Conservation (phyloP, 1,140 invertebrate species). For the Streblospio benedicti region DNA sequence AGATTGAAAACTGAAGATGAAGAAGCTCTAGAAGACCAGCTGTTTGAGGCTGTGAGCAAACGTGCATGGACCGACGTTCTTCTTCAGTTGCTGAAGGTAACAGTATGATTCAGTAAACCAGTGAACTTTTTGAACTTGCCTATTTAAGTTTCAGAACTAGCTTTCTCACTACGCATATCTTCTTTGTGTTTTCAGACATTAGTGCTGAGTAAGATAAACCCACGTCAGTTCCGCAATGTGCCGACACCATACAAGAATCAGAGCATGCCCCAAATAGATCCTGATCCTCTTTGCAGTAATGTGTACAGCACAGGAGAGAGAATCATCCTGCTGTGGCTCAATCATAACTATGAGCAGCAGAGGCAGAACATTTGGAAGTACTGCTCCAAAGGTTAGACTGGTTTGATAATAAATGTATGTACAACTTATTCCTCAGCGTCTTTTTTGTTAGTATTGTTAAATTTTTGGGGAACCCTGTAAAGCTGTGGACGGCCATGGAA, state of each 20-base stretch:
- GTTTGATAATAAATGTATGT: no score
- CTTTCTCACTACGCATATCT: no score
- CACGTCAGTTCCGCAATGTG: slow-evolving; percentile 33
- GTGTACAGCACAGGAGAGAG: slow-evolving; percentile 42
- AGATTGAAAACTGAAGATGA: slow-evolving; percentile 17
- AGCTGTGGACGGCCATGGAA: no score
- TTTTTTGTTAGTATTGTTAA: background rate
- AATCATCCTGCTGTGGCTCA: slow-evolving; percentile 45
- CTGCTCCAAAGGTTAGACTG: slow-evolving; percentile 33
- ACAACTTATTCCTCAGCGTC: background rate
- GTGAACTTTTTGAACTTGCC: background rate
- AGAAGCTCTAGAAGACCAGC: slow-evolving; percentile 34
- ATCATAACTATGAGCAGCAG: slow-evolving; percentile 43
- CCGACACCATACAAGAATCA: slow-evolving; percentile 30
- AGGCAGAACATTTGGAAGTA: slow-evolving; percentile 37
- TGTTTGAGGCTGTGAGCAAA: slow-evolving; percentile 46
- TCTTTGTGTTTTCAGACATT: slow-evolving; percentile 32
- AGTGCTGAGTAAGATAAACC: slow-evolving; percentile 40
- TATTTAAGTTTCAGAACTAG: background rate
- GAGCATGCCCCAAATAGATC: slow-evolving; percentile 35
- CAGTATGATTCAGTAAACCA: background rate
- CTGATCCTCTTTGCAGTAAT: slow-evolving; percentile 42
- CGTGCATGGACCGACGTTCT: slow-evolving; percentile 45
- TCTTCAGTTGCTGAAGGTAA: slow-evolving; percentile 44
- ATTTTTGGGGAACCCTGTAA: no score